Conservation (phyloP, 2,888 invertebrate genomes). For the Drosophila paucipuncta region DNA sequence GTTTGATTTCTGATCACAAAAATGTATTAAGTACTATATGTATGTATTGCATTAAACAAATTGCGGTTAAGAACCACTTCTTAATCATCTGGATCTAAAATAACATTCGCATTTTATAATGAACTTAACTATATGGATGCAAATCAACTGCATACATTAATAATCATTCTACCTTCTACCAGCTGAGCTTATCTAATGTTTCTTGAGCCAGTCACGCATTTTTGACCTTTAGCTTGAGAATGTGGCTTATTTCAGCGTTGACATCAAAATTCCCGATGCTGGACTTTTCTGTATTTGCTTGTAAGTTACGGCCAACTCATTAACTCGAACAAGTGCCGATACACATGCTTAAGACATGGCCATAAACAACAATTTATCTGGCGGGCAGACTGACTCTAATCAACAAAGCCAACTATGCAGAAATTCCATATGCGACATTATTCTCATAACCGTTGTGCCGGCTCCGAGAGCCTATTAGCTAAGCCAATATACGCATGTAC, state of each 20-base stretch:
- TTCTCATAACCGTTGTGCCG: conserved; percentile 66
- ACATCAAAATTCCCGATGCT: conserved; percentile 64
- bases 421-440: conserved; percentile 78
- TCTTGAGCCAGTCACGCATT: conserved; percentile 43
- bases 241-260: conserved; percentile 42
- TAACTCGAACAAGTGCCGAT: conserved; percentile 55
- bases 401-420: conserved; percentile 61
- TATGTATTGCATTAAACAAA: not conserved
- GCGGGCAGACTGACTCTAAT: conserved; percentile 43
- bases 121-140: not conserved
- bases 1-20: not conserved
- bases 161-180: conserved; percentile 5
- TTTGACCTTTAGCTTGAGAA: conserved; percentile 51
- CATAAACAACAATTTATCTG: conserved; percentile 65
- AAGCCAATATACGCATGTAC: conserved; percentile 69
- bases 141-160: not conserved
- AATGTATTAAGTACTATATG: not conserved
- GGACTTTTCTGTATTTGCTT: conserved; percentile 19
- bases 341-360: conserved; percentile 59
- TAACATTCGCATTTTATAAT: not conserved
- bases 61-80: not conserved
- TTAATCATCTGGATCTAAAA: not conserved
- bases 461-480: conserved; percentile 72
- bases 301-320: conserved; percentile 65
- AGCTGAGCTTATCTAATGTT: conserved; percentile 20